Percentiles rank a stretch among this genome's conserved stretches.
These are phyloP conservation scores for Drosophila prostipennis DNA, from an alignment of 2,888 invertebrate species.

Conservation along the genomic window DNA sequence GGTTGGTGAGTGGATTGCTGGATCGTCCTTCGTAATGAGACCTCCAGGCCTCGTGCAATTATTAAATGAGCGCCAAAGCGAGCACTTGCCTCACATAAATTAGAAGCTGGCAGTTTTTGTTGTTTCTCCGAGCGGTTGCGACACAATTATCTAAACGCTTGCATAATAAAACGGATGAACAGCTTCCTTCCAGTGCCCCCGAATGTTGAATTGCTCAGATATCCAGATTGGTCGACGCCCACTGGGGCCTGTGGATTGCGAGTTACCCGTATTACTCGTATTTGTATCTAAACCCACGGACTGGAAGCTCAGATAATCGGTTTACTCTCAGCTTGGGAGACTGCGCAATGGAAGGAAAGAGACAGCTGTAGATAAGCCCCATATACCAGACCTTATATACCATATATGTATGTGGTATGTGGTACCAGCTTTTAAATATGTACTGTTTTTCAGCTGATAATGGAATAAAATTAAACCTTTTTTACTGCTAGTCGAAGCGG, in stretches of 20 bases:
- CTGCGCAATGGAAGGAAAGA: slow-evolving; percentile 58
- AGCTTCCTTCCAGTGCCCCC: slow-evolving; percentile 35
- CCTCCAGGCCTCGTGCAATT: slow-evolving; percentile 84
- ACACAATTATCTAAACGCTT: slow-evolving; percentile 55
- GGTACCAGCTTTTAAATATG: slow-evolving; percentile 16
- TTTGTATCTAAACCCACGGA: slow-evolving; percentile 10
- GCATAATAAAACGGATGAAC: slow-evolving; percentile 20
- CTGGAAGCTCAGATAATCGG: slow-evolving; percentile 55
- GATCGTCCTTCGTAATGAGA: slow-evolving; percentile 72
- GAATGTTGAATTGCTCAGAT: slow-evolving; percentile 28
- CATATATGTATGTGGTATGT: neutral
- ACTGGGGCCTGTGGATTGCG: slow-evolving; percentile 26
- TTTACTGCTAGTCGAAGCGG: slow-evolving; percentile 22
- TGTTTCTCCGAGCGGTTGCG: slow-evolving; percentile 17
- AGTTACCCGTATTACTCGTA: slow-evolving; percentile 15
- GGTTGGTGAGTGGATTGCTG: slow-evolving; percentile 47
- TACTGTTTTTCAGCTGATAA: slow-evolving; percentile 45
- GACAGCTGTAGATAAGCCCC: neutral
- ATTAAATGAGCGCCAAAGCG: slow-evolving; percentile 84
- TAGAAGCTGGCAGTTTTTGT: slow-evolving; percentile 44
- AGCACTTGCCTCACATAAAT: slow-evolving; percentile 76
- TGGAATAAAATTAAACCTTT: slow-evolving; percentile 37
- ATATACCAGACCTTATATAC: neutral
- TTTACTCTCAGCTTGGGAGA: slow-evolving; percentile 42
- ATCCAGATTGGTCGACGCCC: slow-evolving; percentile 58